phyloP scores from a whole-genome alignment of 2,888 invertebrate genomes.

The Carabus problematicus region DNA sequence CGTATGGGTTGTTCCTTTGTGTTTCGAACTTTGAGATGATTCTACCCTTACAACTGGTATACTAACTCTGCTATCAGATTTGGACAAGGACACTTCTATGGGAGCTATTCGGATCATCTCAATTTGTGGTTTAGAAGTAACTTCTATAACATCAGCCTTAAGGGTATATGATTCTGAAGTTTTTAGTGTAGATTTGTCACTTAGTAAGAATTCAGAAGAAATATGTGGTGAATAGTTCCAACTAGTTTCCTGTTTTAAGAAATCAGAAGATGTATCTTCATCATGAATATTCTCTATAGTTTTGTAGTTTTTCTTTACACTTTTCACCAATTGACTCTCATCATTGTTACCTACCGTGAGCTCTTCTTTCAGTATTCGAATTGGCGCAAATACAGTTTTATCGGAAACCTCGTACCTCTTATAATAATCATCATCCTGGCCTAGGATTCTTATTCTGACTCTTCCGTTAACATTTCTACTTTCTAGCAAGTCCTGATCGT shows the following conservation, averaged over 20 bases:
- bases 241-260: no score
- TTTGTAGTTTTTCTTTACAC: constrained; percentile 49
- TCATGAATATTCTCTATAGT: constrained; percentile 52
- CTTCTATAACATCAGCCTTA: constrained; percentile 57
- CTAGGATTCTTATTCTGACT: constrained; percentile 48
- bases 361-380: constrained; percentile 24
- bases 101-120: constrained; percentile 57
- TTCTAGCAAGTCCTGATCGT: constrained; percentile 55
- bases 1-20: no score
- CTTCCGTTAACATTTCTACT: constrained; percentile 55
- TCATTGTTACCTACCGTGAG: no score
- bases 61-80: no score
- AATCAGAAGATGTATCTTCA: no score
- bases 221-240: no score
- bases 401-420: constrained; percentile 37
- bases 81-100: constrained; percentile 50
- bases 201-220: no score
- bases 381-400: constrained; percentile 42
- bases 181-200: no score
- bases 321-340: constrained; percentile 31
- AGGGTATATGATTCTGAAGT: no score
- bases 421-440: constrained; percentile 48
- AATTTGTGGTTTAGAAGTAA: constrained; percentile 51
- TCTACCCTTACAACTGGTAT: constrained; percentile 32
- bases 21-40: constrained; percentile 25